phyloP scores from a whole-genome alignment of 2,113 vertebrate species.

The Mellivora capensis region DNA sequence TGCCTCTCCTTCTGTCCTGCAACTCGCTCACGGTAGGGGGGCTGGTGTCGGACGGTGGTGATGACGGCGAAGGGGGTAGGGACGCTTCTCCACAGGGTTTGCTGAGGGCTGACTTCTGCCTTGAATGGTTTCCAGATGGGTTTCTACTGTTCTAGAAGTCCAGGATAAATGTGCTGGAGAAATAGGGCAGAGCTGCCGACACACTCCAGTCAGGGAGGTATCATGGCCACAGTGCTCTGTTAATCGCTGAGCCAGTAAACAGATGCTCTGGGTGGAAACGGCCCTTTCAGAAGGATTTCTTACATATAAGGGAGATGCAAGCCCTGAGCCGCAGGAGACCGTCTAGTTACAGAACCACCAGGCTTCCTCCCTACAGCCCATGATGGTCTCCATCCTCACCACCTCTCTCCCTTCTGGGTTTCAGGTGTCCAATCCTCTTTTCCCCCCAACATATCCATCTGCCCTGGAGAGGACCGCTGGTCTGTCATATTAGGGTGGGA shows the following conservation, averaged over 20 bases:
- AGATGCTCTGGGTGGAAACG: background rate
- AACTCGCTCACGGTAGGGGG: fast-evolving
- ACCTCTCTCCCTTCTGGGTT: background rate
- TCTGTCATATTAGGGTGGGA: fast-evolving
- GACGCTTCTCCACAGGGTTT: fast-evolving
- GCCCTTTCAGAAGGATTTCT: fast-evolving
- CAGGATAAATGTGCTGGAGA: fast-evolving
- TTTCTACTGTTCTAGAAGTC: fast-evolving
- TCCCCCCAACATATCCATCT: no score
- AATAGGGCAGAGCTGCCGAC: fast-evolving
- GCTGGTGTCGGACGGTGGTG: fast-evolving
- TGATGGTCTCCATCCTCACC: fast-evolving
- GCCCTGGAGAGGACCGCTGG: background rate
- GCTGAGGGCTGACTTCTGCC: fast-evolving
- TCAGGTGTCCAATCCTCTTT: background rate
- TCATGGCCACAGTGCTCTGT: fast-evolving
- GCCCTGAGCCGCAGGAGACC: background rate
- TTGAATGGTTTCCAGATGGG: no score
- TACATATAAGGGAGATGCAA: background rate
- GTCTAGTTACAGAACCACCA: background rate
- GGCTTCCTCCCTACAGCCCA: fast-evolving
- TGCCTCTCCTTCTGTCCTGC: background rate
- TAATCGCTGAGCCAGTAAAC: background rate
- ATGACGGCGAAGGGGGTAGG: fast-evolving
- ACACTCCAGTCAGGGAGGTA: fast-evolving